Evolutionary conservation across 2,113 vertebrate species (phyloP), one percentile per base, ranked within the genome.

Genomic region (Nothocercus julius): DNA sequence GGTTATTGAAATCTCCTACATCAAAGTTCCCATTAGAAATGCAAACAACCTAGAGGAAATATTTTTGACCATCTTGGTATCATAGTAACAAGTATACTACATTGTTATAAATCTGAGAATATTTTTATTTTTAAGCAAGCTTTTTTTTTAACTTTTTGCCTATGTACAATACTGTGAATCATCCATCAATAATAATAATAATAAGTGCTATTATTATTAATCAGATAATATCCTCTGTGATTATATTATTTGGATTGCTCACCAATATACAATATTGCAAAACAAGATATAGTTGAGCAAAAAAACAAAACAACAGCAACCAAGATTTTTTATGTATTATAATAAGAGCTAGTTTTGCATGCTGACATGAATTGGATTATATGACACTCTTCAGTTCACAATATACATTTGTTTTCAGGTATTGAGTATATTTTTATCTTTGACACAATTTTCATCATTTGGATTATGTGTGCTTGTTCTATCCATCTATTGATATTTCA

Each of bases 361-460:
- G 0, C 8, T 34, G 27, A 10, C 63, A 12, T 1, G 2, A 25
- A 36, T 64, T 59, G 54, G 18, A 17, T 10, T 75, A 22, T 45
- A 32, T 6, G 5, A 87, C 8, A 61, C 15, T 56, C 7, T 28
- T 38, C 7, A 56, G 25, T 16, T 70, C 38, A 32, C 20, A 2
- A 40, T 16, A 61, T 30, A 49, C 38, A 18, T 38, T 62, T 21
- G 9, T 40, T 74, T 42, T 74, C 19, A 74, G 38, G 21, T 38
- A 42, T 56, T 21, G 51, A 74, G 28, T 56, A 8, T 40, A 56
- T 40, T 40, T 40, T 40, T 30, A 42, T 24, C 36, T 56, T 19
- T 40, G 21, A 22, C 27, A 56, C 28, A 42, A 30, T 49, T 69
- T 34, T 69, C 44, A 25, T 44, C 14, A 45, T 25, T n/a, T 47